Evolutionary conservation across 2,797 vertebrate species (phyloP).

Genomic region (Esox masquinongy): DNA sequence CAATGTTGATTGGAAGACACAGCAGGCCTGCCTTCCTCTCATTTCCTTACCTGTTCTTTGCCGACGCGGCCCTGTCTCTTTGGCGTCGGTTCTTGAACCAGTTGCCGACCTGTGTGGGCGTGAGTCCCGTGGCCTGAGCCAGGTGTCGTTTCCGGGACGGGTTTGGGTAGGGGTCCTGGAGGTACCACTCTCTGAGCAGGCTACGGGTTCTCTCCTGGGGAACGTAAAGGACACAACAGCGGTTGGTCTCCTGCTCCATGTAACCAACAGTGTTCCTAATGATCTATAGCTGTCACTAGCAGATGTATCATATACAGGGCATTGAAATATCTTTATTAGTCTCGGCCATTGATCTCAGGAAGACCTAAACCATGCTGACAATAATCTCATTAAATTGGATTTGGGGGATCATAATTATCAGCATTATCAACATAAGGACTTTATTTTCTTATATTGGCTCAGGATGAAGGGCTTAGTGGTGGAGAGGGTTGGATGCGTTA

Average conservation of each 20-base stretch:
- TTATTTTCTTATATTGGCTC: conserved; percentile 58
- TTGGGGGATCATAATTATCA: conserved; percentile 45
- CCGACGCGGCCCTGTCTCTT: conserved; percentile 79
- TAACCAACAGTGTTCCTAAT: background rate
- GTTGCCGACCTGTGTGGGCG: conserved; percentile 82
- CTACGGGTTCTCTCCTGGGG: conserved; percentile 80
- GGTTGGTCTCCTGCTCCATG: background rate
- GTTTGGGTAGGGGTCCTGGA: conserved; percentile 83
- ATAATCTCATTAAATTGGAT: conserved; percentile 57
- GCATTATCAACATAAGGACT: conserved; percentile 29
- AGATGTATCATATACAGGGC: background rate
- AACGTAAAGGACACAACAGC: background rate
- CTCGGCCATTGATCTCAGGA: background rate
- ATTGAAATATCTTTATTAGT: background rate
- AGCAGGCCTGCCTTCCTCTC: background rate
- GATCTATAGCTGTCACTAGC: background rate
- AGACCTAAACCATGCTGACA: conserved; percentile 12
- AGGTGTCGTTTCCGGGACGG: conserved; percentile 80
- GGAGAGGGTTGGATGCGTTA: conserved; percentile 5
- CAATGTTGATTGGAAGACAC: background rate
- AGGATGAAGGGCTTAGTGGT: conserved; percentile 62
- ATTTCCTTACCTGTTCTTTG: conserved; percentile 74
- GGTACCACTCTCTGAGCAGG: conserved; percentile 82
- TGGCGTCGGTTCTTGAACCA: conserved; percentile 85
- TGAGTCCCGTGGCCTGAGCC: conserved; percentile 82